phyloP scores from a whole-genome alignment of 1,140 invertebrate species.

The Drosophila saltans region DNA sequence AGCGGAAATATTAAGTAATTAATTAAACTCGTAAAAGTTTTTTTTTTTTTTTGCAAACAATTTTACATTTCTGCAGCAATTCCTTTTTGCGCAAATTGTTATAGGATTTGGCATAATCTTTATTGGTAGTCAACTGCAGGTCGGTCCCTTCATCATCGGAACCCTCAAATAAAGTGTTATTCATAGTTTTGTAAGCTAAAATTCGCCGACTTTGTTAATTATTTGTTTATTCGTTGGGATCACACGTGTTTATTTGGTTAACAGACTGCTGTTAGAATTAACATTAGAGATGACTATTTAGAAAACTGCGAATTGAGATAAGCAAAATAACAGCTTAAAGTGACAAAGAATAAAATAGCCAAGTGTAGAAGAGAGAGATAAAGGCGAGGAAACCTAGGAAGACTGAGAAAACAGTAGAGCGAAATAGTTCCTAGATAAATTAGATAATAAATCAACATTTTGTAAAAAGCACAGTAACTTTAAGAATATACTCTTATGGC shows the following conservation, averaged over 20 bases:
- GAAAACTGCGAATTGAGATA: background rate
- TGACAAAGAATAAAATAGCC: no score
- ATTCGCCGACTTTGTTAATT: slow-evolving; percentile 5
- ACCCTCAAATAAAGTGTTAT: slow-evolving; percentile 69
- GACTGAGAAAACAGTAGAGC: no score
- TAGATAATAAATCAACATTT: no score
- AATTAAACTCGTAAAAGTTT: background rate
- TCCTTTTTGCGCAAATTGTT: slow-evolving; percentile 92
- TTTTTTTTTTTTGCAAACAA: background rate
- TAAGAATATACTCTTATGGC: background rate
- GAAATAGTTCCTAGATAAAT: no score
- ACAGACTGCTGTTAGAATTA: background rate
- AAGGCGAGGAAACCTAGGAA: no score
- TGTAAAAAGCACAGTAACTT: no score
- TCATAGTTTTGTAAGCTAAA: slow-evolving; percentile 45
- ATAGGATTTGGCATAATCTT: slow-evolving; percentile 92
- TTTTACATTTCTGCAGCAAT: slow-evolving; percentile 91
- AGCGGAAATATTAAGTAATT: background rate
- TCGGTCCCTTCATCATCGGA: slow-evolving; percentile 81
- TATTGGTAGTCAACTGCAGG: slow-evolving; percentile 88
- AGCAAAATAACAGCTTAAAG: background rate
- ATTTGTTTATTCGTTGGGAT: background rate
- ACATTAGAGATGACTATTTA: slow-evolving; percentile 3
- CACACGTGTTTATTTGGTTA: slow-evolving; percentile 35
- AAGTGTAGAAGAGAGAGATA: no score